Percentiles rank a stretch among this genome's conserved stretches.
Evolutionary conservation across 1,140 invertebrate species (phyloP).

Genomic region (Bombus breviceps): DNA sequence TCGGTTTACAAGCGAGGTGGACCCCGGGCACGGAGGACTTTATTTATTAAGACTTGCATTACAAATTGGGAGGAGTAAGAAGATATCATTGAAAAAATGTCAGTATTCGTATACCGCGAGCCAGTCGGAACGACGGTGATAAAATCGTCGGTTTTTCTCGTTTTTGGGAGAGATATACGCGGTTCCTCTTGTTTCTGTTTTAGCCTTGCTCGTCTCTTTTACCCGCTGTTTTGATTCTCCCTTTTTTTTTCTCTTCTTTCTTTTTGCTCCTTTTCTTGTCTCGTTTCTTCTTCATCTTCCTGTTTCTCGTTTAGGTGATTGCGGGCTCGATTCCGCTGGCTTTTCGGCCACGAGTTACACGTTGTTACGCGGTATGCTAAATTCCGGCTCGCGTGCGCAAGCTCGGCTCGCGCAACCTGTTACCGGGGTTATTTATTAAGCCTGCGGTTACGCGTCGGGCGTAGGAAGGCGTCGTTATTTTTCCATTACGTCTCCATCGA

Average conservation of each 20-base stretch:
- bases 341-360: conserved; percentile 27
- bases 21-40: conserved; percentile 46
- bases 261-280: not conserved
- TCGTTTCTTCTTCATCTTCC: conserved; percentile 18
- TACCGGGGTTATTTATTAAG: conserved; percentile 40
- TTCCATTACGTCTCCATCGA: conserved; percentile 44
- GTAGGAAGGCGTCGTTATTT: conserved; percentile 41
- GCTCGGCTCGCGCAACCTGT: conserved; percentile 24
- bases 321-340: not conserved
- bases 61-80: conserved; percentile 59
- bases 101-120: conserved; percentile 50
- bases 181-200: conserved; percentile 17
- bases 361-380: conserved; percentile 37
- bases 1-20: conserved; percentile 47
- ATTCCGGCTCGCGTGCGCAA: conserved; percentile 34
- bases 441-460: conserved; percentile 22
- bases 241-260: conserved; percentile 13
- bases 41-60: conserved; percentile 69
- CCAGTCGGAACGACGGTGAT: conserved; percentile 28
- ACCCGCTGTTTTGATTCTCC: not conserved
- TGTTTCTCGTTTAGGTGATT: conserved; percentile 29
- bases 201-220: conserved; percentile 14
- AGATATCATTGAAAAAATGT: conserved; percentile 63
- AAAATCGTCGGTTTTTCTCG: conserved; percentile 48
- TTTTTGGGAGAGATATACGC: not conserved